Base-by-base conservation (phyloP, 2,888 invertebrate species). In the Hyposoter didymator region DNA sequence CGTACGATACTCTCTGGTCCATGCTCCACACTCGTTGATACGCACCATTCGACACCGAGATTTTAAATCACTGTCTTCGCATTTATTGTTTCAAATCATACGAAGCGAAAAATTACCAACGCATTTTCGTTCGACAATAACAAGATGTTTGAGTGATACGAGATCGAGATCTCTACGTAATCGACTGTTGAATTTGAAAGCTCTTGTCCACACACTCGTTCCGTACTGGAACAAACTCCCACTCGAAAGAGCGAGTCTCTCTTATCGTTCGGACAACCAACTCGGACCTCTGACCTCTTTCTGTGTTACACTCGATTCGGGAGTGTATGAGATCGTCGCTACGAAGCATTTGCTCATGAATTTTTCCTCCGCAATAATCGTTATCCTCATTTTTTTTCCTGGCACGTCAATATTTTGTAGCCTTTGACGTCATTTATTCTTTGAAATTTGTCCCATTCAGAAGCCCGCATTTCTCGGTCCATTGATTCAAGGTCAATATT, bases 251-350 rank as follows among this genome's bases (percentile, higher is more conserved):
- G 14, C 62, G 35, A 45, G 69, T 49, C 43, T 45, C 62, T 85
- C 78, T 85, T 85, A 85, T 85, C 85, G 78, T 69, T 35, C 69
- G 14, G 70, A 55, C 67, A 59, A 62, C 73, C 76, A 59, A 82
- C 45, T n/a, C 39, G 47, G 52, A 82, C 82, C 85, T 85, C 70
- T 85, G 85, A 82, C 74, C 78, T 79, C 67, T 67, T 55, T 78
- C 43, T 10, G 66, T 69, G 43, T 69, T 22, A 66, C 66, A 19
- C 14, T n/a, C 32, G 28, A 55, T 47, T 43, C 28, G 17, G 39
- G 35, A 6, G 39, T 67, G 66, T 78, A 39, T 69, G 28, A 49
- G 35, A 78, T 52, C 55, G 22, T 14, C 28, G 5, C 32, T 32
- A 67, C 49, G 49, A 35, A 19, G 45, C 28, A 73, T 43, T 74